Conservation (phyloP, 2,113 vertebrate genomes). For the Syngnathus typhle region DNA sequence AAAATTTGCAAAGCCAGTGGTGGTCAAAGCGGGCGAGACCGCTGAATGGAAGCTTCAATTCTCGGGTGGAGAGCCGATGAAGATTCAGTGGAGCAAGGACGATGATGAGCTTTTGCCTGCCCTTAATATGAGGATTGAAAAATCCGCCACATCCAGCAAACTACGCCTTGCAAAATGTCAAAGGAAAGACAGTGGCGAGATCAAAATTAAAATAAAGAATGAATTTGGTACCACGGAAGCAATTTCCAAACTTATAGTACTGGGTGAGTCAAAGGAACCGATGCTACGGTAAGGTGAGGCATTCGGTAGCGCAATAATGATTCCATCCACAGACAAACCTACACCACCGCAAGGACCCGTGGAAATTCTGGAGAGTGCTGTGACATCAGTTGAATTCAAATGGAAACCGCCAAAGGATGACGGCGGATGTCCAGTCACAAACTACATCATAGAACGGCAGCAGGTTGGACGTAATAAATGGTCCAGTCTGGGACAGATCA, state of each 20-base stretch:
- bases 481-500: slow-evolving; percentile 71
- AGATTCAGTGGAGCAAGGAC: slow-evolving; percentile 77
- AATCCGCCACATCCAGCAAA: slow-evolving; percentile 57
- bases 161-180: slow-evolving; percentile 72
- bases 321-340: slow-evolving; percentile 71
- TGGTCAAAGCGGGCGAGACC: slow-evolving; percentile 75
- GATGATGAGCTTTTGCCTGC: slow-evolving; percentile 66
- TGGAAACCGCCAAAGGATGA: slow-evolving; percentile 80
- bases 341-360: slow-evolving; percentile 77
- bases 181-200: slow-evolving; percentile 76
- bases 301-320: neutral
- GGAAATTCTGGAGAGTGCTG: slow-evolving; percentile 70
- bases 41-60: slow-evolving; percentile 77
- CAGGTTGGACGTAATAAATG: slow-evolving; percentile 77
- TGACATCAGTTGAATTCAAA: slow-evolving; percentile 69
- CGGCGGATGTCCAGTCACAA: slow-evolving; percentile 73
- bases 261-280: slow-evolving; percentile 67
- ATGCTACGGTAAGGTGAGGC: neutral
- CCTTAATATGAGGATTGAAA: slow-evolving; percentile 65
- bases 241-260: slow-evolving; percentile 71
- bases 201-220: slow-evolving; percentile 81
- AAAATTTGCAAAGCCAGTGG: slow-evolving; percentile 69
- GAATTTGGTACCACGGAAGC: slow-evolving; percentile 74
- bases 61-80: slow-evolving; percentile 71
- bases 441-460: slow-evolving; percentile 76